Evolutionary conservation across 2,888 invertebrate genomes (phyloP).

Genomic region (Criorhina ranunculi): DNA sequence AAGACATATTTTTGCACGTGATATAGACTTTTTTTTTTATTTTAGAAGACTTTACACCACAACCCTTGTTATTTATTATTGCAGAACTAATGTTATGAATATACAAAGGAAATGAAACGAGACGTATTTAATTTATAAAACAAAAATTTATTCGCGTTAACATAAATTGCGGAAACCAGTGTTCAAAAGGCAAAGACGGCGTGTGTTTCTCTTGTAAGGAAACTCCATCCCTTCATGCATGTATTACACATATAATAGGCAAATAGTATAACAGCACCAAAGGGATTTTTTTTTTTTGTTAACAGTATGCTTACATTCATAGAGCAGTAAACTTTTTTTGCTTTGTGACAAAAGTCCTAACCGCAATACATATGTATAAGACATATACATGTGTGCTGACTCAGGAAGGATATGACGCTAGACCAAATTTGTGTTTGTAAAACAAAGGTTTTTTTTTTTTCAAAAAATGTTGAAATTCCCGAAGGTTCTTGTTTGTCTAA

Average conservation of each 20-base stretch:
- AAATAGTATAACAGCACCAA: background rate
- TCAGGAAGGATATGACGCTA: conserved; percentile 1
- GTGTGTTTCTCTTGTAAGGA: conserved; percentile 20
- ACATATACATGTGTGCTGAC: background rate
- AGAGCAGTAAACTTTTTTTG: conserved; percentile 6
- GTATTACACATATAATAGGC: background rate
- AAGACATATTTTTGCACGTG: no score
- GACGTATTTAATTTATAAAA: background rate
- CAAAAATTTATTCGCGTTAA: background rate
- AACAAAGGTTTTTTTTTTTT: conserved; percentile 3
- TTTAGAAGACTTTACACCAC: no score
- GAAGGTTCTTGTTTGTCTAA: background rate
- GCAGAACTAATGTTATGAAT: no score
- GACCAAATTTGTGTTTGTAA: conserved; percentile 18
- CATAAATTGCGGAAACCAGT: conserved; percentile 1
- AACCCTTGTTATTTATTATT: no score
- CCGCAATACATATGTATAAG: conserved; percentile 4
- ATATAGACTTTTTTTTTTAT: no score
- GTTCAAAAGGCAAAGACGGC: background rate
- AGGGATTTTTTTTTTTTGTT: background rate
- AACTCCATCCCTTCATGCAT: conserved; percentile 3
- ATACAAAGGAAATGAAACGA: background rate
- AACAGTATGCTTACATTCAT: background rate
- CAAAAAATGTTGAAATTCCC: background rate
- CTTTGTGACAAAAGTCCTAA: conserved; percentile 17